Evolutionary conservation across 2,797 vertebrate genomes (phyloP).

Genomic region (Hozukius guyotensis): DNA sequence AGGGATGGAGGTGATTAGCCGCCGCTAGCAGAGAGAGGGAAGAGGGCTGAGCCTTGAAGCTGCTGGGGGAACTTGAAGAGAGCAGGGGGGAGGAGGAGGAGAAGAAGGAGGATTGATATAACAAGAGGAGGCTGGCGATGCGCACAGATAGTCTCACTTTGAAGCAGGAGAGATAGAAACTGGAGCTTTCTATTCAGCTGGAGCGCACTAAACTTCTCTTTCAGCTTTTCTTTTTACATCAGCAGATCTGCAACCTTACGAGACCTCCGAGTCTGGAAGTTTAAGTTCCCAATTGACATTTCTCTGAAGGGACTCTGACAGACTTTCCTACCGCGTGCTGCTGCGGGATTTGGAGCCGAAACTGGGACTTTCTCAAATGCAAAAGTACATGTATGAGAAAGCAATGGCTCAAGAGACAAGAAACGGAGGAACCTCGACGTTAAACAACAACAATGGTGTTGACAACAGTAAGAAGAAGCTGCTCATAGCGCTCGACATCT

Average conservation of each 20-base stretch:
- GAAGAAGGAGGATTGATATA: constrained; percentile 86
- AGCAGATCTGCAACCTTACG: constrained; percentile 29
- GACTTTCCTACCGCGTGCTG: constrained; percentile 42
- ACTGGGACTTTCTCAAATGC: constrained; percentile 82
- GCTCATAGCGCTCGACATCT: constrained; percentile 92
- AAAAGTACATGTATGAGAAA: constrained; percentile 98
- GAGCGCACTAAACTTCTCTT: constrained; percentile 35
- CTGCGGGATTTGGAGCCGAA: constrained; percentile 65
- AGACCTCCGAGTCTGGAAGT: constrained; percentile 44
- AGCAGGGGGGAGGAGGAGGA: constrained; percentile 69
- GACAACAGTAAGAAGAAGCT: constrained; percentile 90
- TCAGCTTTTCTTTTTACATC: neutral
- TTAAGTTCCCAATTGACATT: constrained; percentile 54
- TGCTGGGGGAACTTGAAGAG: constrained; percentile 76
- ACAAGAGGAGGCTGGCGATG: constrained; percentile 81
- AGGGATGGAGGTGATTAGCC: constrained; percentile 63
- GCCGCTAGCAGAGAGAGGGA: constrained; percentile 71
- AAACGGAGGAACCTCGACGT: constrained; percentile 92
- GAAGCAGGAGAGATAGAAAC: constrained; percentile 43
- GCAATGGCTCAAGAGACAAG: constrained; percentile 94
- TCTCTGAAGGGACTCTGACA: constrained; percentile 43
- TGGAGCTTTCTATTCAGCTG: constrained; percentile 64
- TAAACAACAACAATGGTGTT: constrained; percentile 90
- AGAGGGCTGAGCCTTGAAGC: constrained; percentile 88
- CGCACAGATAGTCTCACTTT: constrained; percentile 64